Evolutionary conservation across 2,888 invertebrate species (phyloP).

Genomic region (Thera britannica): DNA sequence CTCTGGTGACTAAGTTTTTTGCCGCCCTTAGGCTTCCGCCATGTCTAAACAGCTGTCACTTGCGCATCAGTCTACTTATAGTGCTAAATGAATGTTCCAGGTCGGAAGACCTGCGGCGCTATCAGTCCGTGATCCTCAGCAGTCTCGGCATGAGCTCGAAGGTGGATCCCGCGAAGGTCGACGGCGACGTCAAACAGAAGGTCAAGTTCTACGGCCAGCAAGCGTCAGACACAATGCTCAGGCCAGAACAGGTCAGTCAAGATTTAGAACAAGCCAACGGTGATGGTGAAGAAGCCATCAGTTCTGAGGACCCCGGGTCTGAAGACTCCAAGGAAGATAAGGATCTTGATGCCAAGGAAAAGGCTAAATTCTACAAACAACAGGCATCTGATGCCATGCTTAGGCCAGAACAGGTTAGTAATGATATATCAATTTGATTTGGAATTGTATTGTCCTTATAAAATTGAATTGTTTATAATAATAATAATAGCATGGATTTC

Average conservation of each 20-base stretch:
- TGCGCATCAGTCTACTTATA: not conserved
- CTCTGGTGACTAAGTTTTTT: too few species aligned
- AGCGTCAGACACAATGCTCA: conserved; percentile 90
- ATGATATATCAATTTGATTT: not conserved
- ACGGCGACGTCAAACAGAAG: conserved; percentile 89
- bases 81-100: conserved; percentile 54
- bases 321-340: conserved; percentile 12
- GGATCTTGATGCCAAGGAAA: conserved; percentile 84
- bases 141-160: conserved; percentile 90
- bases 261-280: conserved; percentile 28
- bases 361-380: conserved; percentile 91
- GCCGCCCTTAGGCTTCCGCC: too few species aligned
- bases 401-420: conserved; percentile 30
- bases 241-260: conserved; percentile 88
- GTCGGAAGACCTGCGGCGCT: conserved; percentile 90
- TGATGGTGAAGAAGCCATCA: conserved; percentile 12
- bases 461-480: not conserved
- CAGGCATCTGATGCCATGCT: conserved; percentile 90
- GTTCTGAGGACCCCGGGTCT: conserved; percentile 10
- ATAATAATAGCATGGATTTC: conserved; percentile 29
- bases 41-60: too few species aligned
- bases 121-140: conserved; percentile 92
- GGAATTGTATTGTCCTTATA: not conserved
- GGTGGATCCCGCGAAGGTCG: conserved; percentile 90
- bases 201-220: conserved; percentile 94